phyloP scores from a whole-genome alignment of 2,113 vertebrate species.

The Actenoides lindsayi region DNA sequence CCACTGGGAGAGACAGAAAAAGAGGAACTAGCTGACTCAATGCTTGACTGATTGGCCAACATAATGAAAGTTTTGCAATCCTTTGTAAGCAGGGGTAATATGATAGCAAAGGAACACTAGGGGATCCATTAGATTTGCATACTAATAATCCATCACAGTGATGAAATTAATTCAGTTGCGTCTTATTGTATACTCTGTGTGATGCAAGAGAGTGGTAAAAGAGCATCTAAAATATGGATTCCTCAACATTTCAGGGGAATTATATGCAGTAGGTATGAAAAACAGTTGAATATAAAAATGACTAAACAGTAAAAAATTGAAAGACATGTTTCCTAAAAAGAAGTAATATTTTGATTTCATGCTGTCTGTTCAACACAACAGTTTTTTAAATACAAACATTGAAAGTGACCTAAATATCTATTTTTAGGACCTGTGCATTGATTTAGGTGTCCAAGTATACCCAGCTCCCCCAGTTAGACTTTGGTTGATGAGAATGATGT shows the following conservation, averaged over 20 bases:
- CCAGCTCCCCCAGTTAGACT: background rate
- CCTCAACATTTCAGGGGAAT: background rate
- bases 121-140: constrained; percentile 54
- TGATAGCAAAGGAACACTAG: constrained; percentile 27
- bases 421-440: background rate
- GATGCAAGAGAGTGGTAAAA: background rate
- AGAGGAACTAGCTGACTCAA: constrained; percentile 6
- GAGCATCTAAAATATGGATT: background rate
- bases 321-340: background rate
- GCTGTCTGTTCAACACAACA: background rate
- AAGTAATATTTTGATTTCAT: background rate
- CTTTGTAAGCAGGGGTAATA: constrained; percentile 26
- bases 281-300: background rate
- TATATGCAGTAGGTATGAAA: background rate
- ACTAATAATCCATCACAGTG: constrained; percentile 31
- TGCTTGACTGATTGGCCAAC: constrained; percentile 35
- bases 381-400: background rate
- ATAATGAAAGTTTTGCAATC: constrained; percentile 46
- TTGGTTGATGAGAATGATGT: background rate
- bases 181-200: background rate
- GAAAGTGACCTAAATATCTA: background rate
- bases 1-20: background rate
- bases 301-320: background rate
- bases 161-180: constrained; percentile 36
- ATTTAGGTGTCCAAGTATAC: background rate